Base-by-base conservation (phyloP, 2,797 vertebrate species). In the Philypnodon macrostomus region DNA sequence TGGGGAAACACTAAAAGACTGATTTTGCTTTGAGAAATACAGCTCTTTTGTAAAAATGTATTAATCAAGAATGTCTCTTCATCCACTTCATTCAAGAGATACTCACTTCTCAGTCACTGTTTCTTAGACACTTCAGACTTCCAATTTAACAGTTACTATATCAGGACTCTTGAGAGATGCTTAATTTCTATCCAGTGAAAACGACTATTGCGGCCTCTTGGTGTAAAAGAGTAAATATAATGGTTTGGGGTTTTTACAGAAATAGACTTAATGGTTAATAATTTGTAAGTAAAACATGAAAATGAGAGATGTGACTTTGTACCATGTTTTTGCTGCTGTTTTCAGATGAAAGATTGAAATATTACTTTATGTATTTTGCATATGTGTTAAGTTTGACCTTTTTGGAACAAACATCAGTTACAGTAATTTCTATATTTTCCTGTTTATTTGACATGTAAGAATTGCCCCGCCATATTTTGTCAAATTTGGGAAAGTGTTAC, bases 401-500 rank as follows among this genome's bases (percentile, higher is more conserved):
- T n/a, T n/a, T n/a, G n/a, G n/a, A n/a, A n/a, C n/a, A n/a, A n/a
- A n/a, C n/a, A n/a, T n/a, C n/a, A n/a, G n/a, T n/a, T n/a, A n/a
- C n/a, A n/a, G 21, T 6, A 23, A 3, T 3, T 3, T 23, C 21
- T 7, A 39, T 4, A 7, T 21, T 38, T 12, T 39, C 8, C 16
- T 14, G 11, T 16, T 4, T 9, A 10, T 29, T 44, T 44, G 13
- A 44, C 7, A n/a, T n/a, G 15, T 10, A 44, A 44, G 18, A 18
- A 42, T n/a, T 7, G 5, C n/a, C n/a, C n/a, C n/a, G n/a, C n/a
- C n/a, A n/a, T 30, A 24, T 30, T 6, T 42, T 42, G 27, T 44
- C 15, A 44, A 42, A 47, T 23, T 32, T 59, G 24, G 29, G 24
- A 1, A 63, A 53, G 49, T 64, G 58, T 76, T 53, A 62, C 45